phyloP scores from a whole-genome alignment of 1,140 invertebrate species.

The Psix sp. region DNA sequence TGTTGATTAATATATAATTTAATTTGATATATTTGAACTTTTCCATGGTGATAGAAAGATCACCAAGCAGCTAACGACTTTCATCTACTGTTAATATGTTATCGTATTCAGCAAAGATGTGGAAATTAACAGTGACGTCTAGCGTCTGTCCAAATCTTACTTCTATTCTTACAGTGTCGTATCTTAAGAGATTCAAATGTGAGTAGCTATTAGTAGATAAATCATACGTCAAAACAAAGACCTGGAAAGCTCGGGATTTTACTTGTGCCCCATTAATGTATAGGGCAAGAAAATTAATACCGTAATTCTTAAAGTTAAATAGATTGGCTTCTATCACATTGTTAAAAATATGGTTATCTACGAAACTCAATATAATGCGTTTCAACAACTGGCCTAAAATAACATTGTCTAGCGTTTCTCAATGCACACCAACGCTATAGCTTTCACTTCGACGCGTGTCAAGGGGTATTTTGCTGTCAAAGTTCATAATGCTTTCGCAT shows the following conservation, averaged over 20 bases:
- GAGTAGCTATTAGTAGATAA: background rate
- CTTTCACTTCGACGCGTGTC: constrained; percentile 65
- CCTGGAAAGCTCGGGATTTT: background rate
- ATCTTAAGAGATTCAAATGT: too few species aligned
- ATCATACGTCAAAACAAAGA: constrained; percentile 3
- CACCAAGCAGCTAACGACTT: too few species aligned
- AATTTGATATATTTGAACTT: too few species aligned
- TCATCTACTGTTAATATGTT: too few species aligned
- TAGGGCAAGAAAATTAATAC: constrained; percentile 51
- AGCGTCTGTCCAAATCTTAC: too few species aligned
- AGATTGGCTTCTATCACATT: constrained; percentile 66
- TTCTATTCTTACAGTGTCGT: too few species aligned
- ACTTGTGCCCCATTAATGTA: constrained; percentile 12
- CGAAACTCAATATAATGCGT: constrained; percentile 70
- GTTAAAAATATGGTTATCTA: constrained; percentile 69
- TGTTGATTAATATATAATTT: too few species aligned
- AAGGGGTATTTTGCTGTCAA: constrained; percentile 72
- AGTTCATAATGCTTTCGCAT: constrained; percentile 64
- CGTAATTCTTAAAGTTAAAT: constrained; percentile 69
- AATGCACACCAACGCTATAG: constrained; percentile 66
- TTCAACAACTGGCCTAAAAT: constrained; percentile 69
- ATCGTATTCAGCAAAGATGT: too few species aligned
- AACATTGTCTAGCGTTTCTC: constrained; percentile 67
- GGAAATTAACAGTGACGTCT: too few species aligned
- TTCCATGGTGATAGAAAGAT: too few species aligned